These are phyloP conservation scores for Pemphredon lugubris DNA, from an alignment of 2,888 invertebrate genomes.

Conservation along the genomic window DNA sequence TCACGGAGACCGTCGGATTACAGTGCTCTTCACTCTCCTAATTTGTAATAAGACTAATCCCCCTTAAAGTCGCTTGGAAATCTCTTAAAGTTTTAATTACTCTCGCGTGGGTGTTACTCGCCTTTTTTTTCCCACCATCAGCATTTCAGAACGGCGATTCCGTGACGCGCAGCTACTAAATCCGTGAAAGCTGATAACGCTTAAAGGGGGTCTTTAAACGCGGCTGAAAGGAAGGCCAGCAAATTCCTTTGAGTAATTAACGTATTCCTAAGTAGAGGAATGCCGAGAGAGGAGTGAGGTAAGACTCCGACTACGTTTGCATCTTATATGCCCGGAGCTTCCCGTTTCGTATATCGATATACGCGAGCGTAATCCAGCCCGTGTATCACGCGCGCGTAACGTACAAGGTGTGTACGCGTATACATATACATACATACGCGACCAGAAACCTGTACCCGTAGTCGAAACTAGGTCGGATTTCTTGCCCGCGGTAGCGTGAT, in stretches of 20 bases:
- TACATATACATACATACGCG: neutral
- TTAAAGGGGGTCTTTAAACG: constrained; percentile 50
- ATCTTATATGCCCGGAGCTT: constrained; percentile 18
- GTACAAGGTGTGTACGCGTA: neutral
- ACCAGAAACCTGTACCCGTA: constrained; percentile 7
- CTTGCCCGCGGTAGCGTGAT: constrained; percentile 39
- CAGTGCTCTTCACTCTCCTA: constrained; percentile 31
- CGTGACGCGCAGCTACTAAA: constrained; percentile 55
- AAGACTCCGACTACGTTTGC: constrained; percentile 36
- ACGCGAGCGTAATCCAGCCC: neutral
- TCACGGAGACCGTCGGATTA: constrained; percentile 7
- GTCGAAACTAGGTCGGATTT: constrained; percentile 57
- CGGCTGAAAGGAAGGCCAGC: constrained; percentile 37
- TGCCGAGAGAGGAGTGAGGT: constrained; percentile 2
- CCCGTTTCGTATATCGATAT: constrained; percentile 19
- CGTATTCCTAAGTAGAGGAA: constrained; percentile 53
- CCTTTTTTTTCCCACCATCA: constrained; percentile 42
- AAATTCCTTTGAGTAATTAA: constrained; percentile 64
- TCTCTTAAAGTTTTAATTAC: constrained; percentile 63
- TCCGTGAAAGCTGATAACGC: constrained; percentile 59
- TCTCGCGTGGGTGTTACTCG: constrained; percentile 49
- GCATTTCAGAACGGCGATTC: constrained; percentile 35
- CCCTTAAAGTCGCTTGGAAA: constrained; percentile 11
- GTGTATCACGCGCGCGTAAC: neutral
- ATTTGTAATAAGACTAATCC: constrained; percentile 50